Conservation (phyloP, 2,113 vertebrate genomes). For the Emberiza fucata region DNA sequence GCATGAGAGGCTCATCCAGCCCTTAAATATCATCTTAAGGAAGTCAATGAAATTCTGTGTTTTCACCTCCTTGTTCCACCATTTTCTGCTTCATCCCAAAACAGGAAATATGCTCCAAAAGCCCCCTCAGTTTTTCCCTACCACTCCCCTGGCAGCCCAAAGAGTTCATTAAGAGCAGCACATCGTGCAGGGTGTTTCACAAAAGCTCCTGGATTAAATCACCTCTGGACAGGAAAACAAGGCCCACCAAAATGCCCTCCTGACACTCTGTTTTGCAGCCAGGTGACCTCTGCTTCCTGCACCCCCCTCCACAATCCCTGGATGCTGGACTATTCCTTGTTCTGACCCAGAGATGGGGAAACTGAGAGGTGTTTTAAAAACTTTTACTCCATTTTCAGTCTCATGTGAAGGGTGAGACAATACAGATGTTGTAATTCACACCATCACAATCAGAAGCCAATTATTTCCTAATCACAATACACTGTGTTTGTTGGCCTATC, state of each 20-base stretch:
- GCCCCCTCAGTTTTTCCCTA: neutral
- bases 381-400: neutral
- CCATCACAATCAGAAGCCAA: neutral
- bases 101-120: rapidly evolving
- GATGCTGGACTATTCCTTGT: neutral
- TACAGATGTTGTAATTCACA: neutral
- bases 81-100: neutral
- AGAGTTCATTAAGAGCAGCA: neutral
- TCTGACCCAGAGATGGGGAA: neutral
- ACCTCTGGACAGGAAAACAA: neutral
- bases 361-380: neutral
- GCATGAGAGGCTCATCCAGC: neutral
- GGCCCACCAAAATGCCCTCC: neutral
- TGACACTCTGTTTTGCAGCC: neutral
- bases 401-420: neutral
- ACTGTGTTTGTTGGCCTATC: neutral
- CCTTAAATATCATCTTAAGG: neutral
- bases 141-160: neutral
- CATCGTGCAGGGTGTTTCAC: neutral
- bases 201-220: neutral
- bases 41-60: neutral
- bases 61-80: neutral
- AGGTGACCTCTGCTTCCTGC: neutral
- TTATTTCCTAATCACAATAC: neutral
- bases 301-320: neutral